Conservation (phyloP, 2,888 invertebrate species). For the Microchrysa polita region DNA sequence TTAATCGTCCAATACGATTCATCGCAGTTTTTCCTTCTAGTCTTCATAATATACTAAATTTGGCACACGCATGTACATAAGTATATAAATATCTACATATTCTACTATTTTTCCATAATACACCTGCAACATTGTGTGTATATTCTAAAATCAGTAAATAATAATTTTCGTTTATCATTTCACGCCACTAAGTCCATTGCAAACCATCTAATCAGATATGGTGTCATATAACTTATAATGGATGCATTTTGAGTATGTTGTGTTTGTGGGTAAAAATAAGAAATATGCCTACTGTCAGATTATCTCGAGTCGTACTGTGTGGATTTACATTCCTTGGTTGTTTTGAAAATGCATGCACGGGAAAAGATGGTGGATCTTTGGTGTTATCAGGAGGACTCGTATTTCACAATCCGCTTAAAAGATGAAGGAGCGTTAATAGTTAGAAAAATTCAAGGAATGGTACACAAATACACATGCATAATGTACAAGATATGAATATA, state of each 20-base stretch:
- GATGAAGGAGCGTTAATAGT: too few species aligned
- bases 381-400: not conserved
- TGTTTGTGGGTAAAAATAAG: not conserved
- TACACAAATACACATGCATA: too few species aligned
- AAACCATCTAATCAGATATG: not conserved
- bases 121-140: not conserved
- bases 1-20: not conserved
- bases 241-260: not conserved
- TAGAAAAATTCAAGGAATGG: too few species aligned
- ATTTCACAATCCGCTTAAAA: constrained; percentile 6
- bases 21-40: too few species aligned
- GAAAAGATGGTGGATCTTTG: not conserved
- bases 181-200: not conserved
- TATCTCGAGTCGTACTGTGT: too few species aligned
- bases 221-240: constrained; percentile 5
- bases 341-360: not conserved
- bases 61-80: not conserved
- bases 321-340: not conserved
- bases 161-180: not conserved
- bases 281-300: not conserved
- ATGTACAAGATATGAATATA: too few species aligned
- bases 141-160: not conserved
- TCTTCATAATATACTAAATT: not conserved
- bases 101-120: too few species aligned
- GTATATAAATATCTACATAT: not conserved